These are phyloP conservation scores for Parasteatoda tepidariorum DNA, from an alignment of 1,140 invertebrate species.

Conservation along the genomic window DNA sequence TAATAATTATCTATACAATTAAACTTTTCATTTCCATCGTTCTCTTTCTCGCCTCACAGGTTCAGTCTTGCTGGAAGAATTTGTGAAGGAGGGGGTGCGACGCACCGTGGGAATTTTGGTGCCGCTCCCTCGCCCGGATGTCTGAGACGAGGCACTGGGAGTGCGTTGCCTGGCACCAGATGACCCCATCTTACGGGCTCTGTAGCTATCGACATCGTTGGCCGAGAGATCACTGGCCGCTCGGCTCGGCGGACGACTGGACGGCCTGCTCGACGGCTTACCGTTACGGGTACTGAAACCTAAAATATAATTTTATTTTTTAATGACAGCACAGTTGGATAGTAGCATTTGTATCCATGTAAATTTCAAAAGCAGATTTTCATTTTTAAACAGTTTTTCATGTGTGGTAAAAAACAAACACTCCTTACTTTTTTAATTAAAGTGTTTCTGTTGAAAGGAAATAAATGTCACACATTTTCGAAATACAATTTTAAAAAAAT, in stretches of 20 bases:
- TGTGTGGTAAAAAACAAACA: not conserved
- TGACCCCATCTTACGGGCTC: conserved; percentile 37
- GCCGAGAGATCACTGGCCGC: conserved; percentile 78
- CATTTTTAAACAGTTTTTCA: not conserved
- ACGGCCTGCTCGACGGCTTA: conserved; percentile 80
- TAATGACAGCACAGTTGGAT: not conserved
- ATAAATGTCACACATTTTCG: no score
- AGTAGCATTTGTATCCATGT: no score
- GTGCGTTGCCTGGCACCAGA: conserved; percentile 24
- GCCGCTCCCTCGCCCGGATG: conserved; percentile 10
- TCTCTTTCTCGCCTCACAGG: conserved; percentile 25
- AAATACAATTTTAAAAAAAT: no score
- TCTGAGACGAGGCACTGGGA: conserved; percentile 49
- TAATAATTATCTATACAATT: not conserved
- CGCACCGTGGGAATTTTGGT: conserved; percentile 37
- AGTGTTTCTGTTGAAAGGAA: not conserved
- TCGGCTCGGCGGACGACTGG: conserved; percentile 85
- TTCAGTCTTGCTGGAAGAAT: conserved; percentile 4
- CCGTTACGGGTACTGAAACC: not conserved
- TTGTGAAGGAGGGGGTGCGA: conserved; percentile 33
- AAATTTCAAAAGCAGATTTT: not conserved
- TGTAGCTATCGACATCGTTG: conserved; percentile 43
- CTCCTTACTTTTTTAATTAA: not conserved
- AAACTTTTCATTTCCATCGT: conserved; percentile 26
- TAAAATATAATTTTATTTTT: not conserved